Percentiles rank a stretch among this genome's conserved stretches.
Evolutionary conservation across 2,888 invertebrate genomes (phyloP).

Genomic region (Thymelicus lineola): DNA sequence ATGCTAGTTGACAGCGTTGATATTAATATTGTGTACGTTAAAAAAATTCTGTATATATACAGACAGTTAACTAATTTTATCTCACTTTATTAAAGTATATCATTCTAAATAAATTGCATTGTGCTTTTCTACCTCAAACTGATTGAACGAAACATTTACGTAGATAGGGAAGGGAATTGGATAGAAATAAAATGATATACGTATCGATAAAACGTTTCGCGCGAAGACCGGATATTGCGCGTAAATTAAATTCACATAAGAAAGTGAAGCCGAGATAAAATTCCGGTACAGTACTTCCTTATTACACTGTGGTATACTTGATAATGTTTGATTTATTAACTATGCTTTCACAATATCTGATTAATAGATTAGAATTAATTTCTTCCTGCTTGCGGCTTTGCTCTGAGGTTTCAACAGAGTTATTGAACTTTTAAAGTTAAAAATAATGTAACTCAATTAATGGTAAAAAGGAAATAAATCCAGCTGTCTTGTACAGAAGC

Average conservation of each 20-base stretch:
- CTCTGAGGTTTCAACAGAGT: too few species aligned
- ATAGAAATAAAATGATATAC: neutral
- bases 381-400: neutral
- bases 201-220: neutral
- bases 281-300: neutral
- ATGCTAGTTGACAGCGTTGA: too few species aligned
- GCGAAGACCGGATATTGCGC: neutral
- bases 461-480: too few species aligned
- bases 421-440: too few species aligned
- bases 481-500: too few species aligned
- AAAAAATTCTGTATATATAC: too few species aligned
- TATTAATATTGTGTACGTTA: too few species aligned
- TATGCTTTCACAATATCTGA: neutral
- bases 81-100: neutral
- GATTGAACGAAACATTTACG: slow-evolving; percentile 3
- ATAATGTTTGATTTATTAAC: neutral
- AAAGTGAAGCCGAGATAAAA: neutral
- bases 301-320: neutral
- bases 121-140: neutral
- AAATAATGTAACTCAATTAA: too few species aligned
- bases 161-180: neutral
- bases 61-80: too few species aligned
- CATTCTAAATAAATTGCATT: too few species aligned
- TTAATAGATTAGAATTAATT: neutral
- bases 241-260: neutral